These are phyloP conservation scores for Apodemia zela DNA, from an alignment of 2,888 invertebrate species.

Conservation along the genomic window DNA sequence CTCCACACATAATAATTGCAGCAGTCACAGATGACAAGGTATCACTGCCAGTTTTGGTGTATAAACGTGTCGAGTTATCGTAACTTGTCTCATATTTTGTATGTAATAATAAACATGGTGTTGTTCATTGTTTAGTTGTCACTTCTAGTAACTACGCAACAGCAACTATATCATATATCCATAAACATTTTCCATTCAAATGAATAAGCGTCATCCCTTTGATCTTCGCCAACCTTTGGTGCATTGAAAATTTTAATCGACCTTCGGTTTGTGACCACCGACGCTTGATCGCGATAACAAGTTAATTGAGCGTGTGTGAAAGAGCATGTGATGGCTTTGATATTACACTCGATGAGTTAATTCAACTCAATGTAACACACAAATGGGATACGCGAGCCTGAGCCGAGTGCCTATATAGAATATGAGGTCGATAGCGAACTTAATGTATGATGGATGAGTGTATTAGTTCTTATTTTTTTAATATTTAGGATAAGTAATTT, in stretches of 20 bases:
- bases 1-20: too few species aligned
- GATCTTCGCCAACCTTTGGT: slow-evolving; percentile 56
- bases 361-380: neutral
- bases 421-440: neutral
- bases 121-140: neutral
- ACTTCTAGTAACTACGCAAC: slow-evolving; percentile 25
- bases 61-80: too few species aligned
- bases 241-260: slow-evolving; percentile 57
- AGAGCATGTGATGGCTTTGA: slow-evolving; percentile 59
- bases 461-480: too few species aligned
- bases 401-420: neutral
- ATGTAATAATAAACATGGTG: too few species aligned
- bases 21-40: too few species aligned
- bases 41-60: too few species aligned
- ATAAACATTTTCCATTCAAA: slow-evolving; percentile 55
- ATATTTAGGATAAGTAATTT: too few species aligned
- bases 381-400: too few species aligned
- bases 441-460: too few species aligned
- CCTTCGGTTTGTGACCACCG: slow-evolving; percentile 49
- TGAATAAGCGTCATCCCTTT: slow-evolving; percentile 63
- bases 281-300: slow-evolving; percentile 53
- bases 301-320: slow-evolving; percentile 60
- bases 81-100: too few species aligned
- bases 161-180: neutral
- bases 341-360: slow-evolving; percentile 27